A percentile compares a stretch with the other conserved stretches of the same genome.
These are phyloP conservation scores for Aldabrachelys gigantea DNA, from an alignment of 2,113 vertebrate genomes.

Conservation along the genomic window DNA sequence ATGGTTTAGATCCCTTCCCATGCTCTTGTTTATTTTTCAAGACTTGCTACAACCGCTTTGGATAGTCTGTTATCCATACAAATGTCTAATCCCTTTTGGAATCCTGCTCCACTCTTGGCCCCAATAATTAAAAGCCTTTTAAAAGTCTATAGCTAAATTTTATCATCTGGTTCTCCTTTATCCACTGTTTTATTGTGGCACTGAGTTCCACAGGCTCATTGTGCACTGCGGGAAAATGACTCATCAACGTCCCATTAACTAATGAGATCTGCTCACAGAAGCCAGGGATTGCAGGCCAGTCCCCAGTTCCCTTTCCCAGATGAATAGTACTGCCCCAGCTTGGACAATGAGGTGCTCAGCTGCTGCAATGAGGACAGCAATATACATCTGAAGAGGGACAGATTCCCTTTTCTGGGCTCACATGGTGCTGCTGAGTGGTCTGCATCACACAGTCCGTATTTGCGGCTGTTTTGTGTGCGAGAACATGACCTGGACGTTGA, in stretches of 20 bases:
- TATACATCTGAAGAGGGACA: neutral
- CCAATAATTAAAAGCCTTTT: neutral
- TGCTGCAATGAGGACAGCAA: accelerated
- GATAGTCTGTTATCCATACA: accelerated
- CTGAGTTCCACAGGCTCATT: accelerated
- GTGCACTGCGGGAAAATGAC: neutral
- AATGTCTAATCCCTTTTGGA: neutral
- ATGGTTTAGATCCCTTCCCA: neutral
- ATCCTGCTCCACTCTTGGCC: neutral
- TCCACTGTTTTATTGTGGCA: neutral
- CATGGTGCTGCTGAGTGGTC: accelerated
- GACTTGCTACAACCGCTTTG: neutral
- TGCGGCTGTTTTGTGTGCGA: neutral
- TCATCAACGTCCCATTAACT: accelerated
- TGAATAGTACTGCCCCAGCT: neutral
- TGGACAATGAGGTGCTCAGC: accelerated
- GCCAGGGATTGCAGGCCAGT: neutral
- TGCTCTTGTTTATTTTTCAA: conserved; percentile 24
- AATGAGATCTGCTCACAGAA: accelerated
- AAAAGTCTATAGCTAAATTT: neutral
- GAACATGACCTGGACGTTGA: neutral
- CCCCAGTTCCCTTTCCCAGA: accelerated
- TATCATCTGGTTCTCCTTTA: accelerated
- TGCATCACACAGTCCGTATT: neutral
- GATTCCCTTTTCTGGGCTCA: accelerated